Conservation (phyloP, 2,113 vertebrate genomes). For the Gopherus flavomarginatus region DNA sequence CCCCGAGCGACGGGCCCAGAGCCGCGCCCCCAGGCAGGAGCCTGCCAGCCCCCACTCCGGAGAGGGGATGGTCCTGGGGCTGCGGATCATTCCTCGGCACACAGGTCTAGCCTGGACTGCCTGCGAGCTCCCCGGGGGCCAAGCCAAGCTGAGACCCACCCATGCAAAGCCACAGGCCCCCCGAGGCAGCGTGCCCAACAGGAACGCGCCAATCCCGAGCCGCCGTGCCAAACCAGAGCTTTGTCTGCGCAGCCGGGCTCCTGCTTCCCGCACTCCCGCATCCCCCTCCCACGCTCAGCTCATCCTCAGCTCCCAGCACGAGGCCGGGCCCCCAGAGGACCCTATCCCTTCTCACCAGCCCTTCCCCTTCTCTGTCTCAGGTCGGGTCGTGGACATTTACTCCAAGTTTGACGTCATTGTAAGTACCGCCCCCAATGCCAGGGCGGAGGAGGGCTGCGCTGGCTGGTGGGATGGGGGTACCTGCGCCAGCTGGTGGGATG, state of each 20-base stretch:
- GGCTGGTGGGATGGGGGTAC: neutral
- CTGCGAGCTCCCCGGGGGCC: neutral
- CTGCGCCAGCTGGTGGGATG: accelerated
- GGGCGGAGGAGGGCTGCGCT: neutral
- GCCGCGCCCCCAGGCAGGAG: too few species aligned
- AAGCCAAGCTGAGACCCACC: accelerated
- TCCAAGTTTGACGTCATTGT: slow-evolving; percentile 99
- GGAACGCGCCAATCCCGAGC: too few species aligned
- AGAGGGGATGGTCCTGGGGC: neutral
- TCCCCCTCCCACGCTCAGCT: neutral
- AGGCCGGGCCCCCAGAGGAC: too few species aligned
- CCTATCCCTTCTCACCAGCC: accelerated
- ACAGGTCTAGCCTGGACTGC: neutral
- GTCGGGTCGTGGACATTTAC: slow-evolving; percentile 96
- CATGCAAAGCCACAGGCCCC: neutral
- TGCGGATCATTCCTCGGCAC: neutral
- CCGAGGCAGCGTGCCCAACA: too few species aligned
- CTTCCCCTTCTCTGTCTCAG: slow-evolving; percentile 70
- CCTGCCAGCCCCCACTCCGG: too few species aligned
- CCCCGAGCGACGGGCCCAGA: too few species aligned
- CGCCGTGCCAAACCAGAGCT: too few species aligned
- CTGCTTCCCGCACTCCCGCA: neutral
- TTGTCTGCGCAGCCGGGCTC: too few species aligned
- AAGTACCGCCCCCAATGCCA: slow-evolving; percentile 77
- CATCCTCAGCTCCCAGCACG: too few species aligned